Evolutionary conservation across 2,888 invertebrate species (phyloP).

Genomic region (Ophion obscuratus): DNA sequence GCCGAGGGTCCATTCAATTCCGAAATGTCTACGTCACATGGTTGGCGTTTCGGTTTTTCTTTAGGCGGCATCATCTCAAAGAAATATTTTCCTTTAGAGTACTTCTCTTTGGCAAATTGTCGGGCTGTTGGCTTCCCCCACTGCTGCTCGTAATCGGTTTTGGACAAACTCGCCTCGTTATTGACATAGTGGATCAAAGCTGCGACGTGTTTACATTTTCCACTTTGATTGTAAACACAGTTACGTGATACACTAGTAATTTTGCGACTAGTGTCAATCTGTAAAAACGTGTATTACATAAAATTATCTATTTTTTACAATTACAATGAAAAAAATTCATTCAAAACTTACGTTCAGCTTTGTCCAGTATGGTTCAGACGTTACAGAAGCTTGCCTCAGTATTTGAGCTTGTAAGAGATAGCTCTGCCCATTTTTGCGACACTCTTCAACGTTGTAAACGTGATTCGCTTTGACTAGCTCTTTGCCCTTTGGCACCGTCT

Average conservation of each 20-base stretch:
- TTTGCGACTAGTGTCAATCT: too few relatives aligned
- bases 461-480: conserved; percentile 56
- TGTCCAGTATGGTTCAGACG: conserved; percentile 49
- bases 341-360: conserved; percentile 54
- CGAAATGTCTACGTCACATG: conserved; percentile 19
- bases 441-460: conserved; percentile 61
- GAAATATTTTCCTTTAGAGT: conserved; percentile 63
- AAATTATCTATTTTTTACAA: conserved; percentile 27
- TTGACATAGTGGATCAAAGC: conserved; percentile 64
- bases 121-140: conserved; percentile 65
- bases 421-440: conserved; percentile 50
- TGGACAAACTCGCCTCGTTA: conserved; percentile 59
- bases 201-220: too few relatives aligned
- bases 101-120: conserved; percentile 65
- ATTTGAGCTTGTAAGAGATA: conserved; percentile 59
- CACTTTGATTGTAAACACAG: conserved; percentile 68
- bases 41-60: conserved; percentile 27
- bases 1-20: conserved; percentile 47
- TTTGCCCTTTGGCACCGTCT: conserved; percentile 60
- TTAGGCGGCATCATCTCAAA: conserved; percentile 56
- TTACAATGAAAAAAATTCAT: conserved; percentile 26
- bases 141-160: conserved; percentile 65
- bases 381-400: conserved; percentile 58
- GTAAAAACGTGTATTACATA: background rate
- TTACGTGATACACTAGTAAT: too few relatives aligned